Evolutionary conservation across 2,797 vertebrate species (phyloP).

Genomic region (Esox lucius): DNA sequence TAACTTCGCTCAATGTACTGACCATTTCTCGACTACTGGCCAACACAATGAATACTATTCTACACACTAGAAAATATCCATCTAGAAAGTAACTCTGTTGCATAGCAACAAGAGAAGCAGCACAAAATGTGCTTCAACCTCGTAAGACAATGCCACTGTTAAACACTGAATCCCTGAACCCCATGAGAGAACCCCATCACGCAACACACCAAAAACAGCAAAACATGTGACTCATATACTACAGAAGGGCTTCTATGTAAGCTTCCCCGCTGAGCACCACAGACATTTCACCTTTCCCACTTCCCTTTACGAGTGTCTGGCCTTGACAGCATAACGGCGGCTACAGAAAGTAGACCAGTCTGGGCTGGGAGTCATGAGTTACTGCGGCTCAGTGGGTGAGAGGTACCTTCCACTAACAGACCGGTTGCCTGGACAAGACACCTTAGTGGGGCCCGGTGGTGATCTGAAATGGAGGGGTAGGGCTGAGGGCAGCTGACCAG

Average conservation of each 20-base stretch:
- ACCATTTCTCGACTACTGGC: too few relatives aligned
- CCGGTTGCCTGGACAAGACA: neutral
- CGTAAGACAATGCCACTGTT: constrained; percentile 35
- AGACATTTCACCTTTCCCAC: constrained; percentile 69
- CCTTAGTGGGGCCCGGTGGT: neutral
- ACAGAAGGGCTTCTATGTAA: constrained; percentile 48
- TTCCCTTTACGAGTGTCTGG: constrained; percentile 36
- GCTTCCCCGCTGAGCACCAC: constrained; percentile 46
- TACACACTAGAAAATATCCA: constrained; percentile 45
- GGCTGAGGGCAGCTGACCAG: neutral
- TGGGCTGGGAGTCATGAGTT: constrained; percentile 13
- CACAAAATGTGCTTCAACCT: constrained; percentile 62
- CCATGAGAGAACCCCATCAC: constrained; percentile 33
- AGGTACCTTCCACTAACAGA: neutral
- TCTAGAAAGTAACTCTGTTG: constrained; percentile 64
- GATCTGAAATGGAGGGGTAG: neutral
- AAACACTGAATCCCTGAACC: constrained; percentile 53
- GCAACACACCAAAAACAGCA: constrained; percentile 56
- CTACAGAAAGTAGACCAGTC: constrained; percentile 13
- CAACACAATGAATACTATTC: too few relatives aligned
- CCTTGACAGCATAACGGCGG: constrained; percentile 27
- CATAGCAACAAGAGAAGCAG: constrained; percentile 68
- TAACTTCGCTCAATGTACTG: too few relatives aligned
- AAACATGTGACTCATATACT: constrained; percentile 67
- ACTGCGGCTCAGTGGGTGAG: neutral